Base-by-base conservation (phyloP, 2,113 vertebrate species). In the Proteles cristata region DNA sequence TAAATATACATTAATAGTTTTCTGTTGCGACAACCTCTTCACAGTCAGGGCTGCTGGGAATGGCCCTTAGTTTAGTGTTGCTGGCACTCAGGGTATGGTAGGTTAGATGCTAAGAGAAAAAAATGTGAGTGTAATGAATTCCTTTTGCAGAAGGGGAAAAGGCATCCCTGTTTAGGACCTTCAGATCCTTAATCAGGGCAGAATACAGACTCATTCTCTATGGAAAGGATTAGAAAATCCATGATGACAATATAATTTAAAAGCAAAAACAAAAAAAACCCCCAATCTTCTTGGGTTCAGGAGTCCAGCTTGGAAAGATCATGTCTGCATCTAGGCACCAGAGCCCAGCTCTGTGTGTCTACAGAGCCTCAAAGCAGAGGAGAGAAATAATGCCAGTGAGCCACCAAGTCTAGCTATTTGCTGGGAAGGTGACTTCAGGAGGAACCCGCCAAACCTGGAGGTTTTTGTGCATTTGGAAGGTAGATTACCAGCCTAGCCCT, bases 141-240 rank as follows among this genome's bases (percentile, higher is more conserved):
- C 6, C 86, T 94, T 87, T 79, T 43, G 19, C 63, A n/a, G 45
- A 43, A 15, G 21, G 39, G 25, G 11, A 28, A 58, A 65, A 50
- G 31, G 15, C 4, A 87, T 82, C 58, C 11, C 48, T 76, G 5
- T 66, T 85, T 45, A 53, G 71, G 43, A 94, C 9, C 2, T 77
- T 39, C 39, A 35, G 53, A 43, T 55, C 23, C 21, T 95, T 97
- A 96, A 43, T 89, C 35, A 92, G 31, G 96, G 74, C 12, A 95
- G 25, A 95, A 61, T 33, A 43, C 21, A 84, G 55, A 88, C 23
- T 81, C 76, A 89, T 33, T 93, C 15, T 68, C n/a, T 28, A 50
- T 31, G 58, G 66, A 94, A 96, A 96, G 82, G 26, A 93, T 92
- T 31, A 79, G 80, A 73, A 87, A 69, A 53, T 65, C n/a, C 73